Conservation (phyloP, 1,140 invertebrate species). For the Leguminivora glycinivorella region DNA sequence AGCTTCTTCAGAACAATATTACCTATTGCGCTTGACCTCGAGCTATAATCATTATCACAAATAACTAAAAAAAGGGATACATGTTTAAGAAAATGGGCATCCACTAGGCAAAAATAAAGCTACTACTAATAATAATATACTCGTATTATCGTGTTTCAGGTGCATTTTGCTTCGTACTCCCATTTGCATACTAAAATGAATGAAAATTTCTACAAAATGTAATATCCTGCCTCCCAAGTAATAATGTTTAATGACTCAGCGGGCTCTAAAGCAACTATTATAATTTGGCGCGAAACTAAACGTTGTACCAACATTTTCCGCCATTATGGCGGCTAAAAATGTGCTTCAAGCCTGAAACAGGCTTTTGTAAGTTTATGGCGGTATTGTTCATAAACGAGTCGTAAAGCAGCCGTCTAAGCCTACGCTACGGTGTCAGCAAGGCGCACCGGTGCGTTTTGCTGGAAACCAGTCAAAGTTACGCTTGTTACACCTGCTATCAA, state of each 20-base stretch:
- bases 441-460: not conserved
- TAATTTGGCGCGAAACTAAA: constrained; percentile 21
- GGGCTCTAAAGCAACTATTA: not conserved
- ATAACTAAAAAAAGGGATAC: too few relatives aligned
- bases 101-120: too few relatives aligned
- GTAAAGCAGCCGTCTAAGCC: constrained; percentile 3
- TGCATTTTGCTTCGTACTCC: not conserved
- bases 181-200: constrained; percentile 13
- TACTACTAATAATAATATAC: not conserved
- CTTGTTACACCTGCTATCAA: too few relatives aligned
- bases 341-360: not conserved
- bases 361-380: not conserved
- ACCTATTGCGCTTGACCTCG: too few relatives aligned
- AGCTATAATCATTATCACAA: too few relatives aligned
- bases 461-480: too few relatives aligned
- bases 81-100: not conserved
- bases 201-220: not conserved
- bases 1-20: too few relatives aligned
- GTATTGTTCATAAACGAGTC: constrained; percentile 8
- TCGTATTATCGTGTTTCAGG: not conserved
- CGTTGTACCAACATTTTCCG: constrained; percentile 1
- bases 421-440: not conserved
- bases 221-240: not conserved
- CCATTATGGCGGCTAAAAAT: constrained; percentile 2
- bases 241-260: constrained; percentile 19